Evolutionary conservation across 1,140 invertebrate species (phyloP), one percentile per base, ranked within the genome.

Genomic region (Trinorchestia longiramus): DNA sequence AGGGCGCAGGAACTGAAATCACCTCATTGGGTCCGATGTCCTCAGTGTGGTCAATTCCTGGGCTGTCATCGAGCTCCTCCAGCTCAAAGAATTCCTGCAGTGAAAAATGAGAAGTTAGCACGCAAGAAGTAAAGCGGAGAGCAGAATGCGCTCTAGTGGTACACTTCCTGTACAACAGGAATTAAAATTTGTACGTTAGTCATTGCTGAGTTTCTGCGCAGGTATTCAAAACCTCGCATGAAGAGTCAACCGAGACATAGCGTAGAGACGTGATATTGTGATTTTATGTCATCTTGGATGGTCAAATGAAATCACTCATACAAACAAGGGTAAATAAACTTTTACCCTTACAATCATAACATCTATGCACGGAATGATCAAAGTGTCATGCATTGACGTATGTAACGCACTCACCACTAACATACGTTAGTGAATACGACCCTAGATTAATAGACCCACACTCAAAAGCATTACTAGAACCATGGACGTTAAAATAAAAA

Each of bases 31-130:
- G 92, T 0, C 44, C 92, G 43, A 94, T 44, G 43, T 44, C 44
- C 92, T 94, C 92, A 0, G 47, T 44, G 92, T 94, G 92, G 43
- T 94, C 44, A 44, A 94, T 36, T 45, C 44, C 47, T 23, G 11
- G 92, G 43, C 43, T 45, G 44, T 45, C 44, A 44, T 44, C 43
- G 11, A 94, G 43, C 40, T 94, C 92, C 92, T 94, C 92, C 40
- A 94, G 44, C 40, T 94, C 44, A 36, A 94, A 94, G 92, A 94
- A 94, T 11, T 94, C 92, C 92, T 94, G 92, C 6, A 91, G 11
- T 77, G 28, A 36, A 77, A 77, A 77, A 77, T 11, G 11, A 77
- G 11, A 19, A 3, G 62, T 77, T 77, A 77, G 28, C 62, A 77
- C 8, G 28, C 11, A 77, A 3, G 62, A 11, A 77, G 36, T 77